Evolutionary conservation across 2,113 vertebrate species (phyloP).

Genomic region (Microcebus jonahi): DNA sequence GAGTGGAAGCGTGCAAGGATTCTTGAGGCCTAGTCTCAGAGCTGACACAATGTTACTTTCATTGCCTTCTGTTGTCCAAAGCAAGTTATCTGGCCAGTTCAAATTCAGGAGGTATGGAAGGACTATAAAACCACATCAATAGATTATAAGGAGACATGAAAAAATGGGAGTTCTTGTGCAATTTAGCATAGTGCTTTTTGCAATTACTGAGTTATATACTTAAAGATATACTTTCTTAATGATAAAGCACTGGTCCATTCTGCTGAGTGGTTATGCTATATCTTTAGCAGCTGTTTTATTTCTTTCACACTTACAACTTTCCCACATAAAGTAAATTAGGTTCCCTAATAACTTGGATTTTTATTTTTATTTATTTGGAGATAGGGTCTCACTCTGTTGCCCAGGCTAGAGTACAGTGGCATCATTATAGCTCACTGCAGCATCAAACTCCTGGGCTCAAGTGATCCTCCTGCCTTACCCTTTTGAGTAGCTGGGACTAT

Average conservation of each 20-base stretch:
- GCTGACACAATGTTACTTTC: neutral
- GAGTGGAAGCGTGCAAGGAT: neutral
- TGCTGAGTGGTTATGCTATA: neutral
- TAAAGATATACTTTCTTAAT: neutral
- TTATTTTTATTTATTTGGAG: too few species aligned
- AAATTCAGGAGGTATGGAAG: neutral
- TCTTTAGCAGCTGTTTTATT: neutral
- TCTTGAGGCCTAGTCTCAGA: neutral
- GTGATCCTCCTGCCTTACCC: too few species aligned
- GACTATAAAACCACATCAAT: neutral
- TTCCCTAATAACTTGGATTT: neutral
- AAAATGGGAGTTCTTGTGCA: neutral
- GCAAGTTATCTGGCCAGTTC: neutral
- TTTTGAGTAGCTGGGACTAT: too few species aligned
- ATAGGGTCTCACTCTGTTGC: too few species aligned
- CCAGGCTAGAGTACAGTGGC: too few species aligned
- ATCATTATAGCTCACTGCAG: too few species aligned
- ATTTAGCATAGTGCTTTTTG: neutral
- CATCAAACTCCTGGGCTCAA: too few species aligned
- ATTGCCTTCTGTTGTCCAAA: neutral
- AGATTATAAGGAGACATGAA: neutral
- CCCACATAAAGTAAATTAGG: neutral
- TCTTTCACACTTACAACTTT: conserved; percentile 26
- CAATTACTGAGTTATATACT: neutral
- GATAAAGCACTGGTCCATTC: neutral